phyloP scores from a whole-genome alignment of 1,140 invertebrate species.

The Tetramorium alpestre region DNA sequence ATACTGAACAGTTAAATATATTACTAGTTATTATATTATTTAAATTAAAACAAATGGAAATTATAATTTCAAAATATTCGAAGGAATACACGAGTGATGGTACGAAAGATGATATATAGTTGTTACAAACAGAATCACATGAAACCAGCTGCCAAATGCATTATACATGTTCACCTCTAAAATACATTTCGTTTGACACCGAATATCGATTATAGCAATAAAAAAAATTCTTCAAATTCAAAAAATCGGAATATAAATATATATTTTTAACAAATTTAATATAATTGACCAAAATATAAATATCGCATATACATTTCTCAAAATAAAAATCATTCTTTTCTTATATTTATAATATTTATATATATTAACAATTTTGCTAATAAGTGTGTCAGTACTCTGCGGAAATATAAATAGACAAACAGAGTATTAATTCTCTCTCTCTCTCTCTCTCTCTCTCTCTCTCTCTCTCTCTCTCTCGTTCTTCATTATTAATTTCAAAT shows the following conservation, averaged over 20 bases:
- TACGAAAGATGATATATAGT: conserved; percentile 9
- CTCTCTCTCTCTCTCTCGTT: too few relatives aligned
- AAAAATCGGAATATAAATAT: neutral
- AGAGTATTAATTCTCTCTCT: neutral
- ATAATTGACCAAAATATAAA: too few relatives aligned
- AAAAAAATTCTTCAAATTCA: neutral
- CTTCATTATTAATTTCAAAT: neutral
- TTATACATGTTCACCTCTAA: conserved; percentile 21
- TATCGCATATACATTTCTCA: neutral
- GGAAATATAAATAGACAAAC: neutral
- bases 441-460: too few relatives aligned
- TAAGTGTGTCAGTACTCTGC: neutral
- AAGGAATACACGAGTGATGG: neutral
- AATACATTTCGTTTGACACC: neutral
- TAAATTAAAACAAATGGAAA: neutral
- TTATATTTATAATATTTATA: neutral
- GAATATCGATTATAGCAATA: neutral
- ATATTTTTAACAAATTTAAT: neutral
- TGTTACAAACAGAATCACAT: neutral
- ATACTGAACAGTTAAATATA: conserved; percentile 3
- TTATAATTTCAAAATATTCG: conserved; percentile 1
- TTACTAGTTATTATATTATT: neutral
- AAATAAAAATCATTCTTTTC: neutral
- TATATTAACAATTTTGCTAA: neutral
- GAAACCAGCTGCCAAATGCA: neutral